These are phyloP conservation scores for Dysdera silvatica DNA, from an alignment of 1,140 invertebrate genomes.

Conservation along the genomic window DNA sequence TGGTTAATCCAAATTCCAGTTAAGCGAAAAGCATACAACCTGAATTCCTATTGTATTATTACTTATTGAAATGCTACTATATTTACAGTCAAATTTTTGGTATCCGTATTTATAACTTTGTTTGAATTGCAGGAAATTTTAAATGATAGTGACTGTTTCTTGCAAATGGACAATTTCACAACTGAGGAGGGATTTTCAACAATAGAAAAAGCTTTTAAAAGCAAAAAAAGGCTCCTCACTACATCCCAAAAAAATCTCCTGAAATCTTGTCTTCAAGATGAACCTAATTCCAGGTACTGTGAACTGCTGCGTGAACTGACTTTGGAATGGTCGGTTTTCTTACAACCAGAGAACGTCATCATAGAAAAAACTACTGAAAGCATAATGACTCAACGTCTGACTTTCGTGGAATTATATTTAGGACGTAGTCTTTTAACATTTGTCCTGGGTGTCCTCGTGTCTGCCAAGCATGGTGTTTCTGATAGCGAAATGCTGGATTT, in stretches of 20 bases:
- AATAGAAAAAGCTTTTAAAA: conserved; percentile 13
- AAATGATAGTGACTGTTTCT: conserved; percentile 2
- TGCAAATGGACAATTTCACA: background rate
- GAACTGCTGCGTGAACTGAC: conserved; percentile 9
- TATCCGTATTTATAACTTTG: too few relatives aligned
- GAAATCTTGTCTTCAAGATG: conserved; percentile 1
- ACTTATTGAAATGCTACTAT: too few relatives aligned
- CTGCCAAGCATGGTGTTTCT: conserved; percentile 59
- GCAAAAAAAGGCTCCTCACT: conserved; percentile 9
- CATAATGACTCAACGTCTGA: conserved; percentile 14
- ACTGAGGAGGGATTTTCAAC: conserved; percentile 7
- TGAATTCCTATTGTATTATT: too few relatives aligned
- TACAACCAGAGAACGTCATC: background rate
- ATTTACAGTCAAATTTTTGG: too few relatives aligned
- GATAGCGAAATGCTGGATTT: conserved; percentile 67
- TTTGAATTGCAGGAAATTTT: conserved; percentile 16
- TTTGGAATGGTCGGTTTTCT: conserved; percentile 9
- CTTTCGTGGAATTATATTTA: conserved; percentile 23
- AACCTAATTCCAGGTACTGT: conserved; percentile 11
- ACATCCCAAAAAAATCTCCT: conserved; percentile 4
- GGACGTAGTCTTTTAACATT: conserved; percentile 15
- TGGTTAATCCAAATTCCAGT: too few relatives aligned
- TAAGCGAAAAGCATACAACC: too few relatives aligned
- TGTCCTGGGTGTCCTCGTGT: conserved; percentile 57
- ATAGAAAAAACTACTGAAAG: conserved; percentile 14